These are phyloP conservation scores for Alfaro cultratus DNA, from an alignment of 2,797 vertebrate species.

Conservation along the genomic window DNA sequence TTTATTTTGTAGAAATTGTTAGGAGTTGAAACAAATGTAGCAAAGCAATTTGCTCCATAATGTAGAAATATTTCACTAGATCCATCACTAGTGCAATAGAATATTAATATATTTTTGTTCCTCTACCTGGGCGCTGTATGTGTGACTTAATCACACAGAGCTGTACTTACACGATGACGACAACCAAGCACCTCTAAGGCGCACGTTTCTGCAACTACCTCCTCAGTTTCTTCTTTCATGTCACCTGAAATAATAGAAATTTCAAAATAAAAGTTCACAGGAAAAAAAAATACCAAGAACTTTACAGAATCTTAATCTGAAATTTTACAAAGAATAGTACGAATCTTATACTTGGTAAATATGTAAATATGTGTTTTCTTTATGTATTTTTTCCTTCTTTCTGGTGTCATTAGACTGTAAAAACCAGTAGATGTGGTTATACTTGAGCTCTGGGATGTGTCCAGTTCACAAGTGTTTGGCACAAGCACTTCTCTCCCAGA, in stretches of 20 bases:
- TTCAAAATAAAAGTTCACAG: neutral
- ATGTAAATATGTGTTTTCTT: neutral
- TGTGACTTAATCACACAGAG: neutral
- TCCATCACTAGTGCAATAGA: neutral
- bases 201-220: constrained; percentile 88
- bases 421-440: constrained; percentile 30
- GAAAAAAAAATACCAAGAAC: neutral
- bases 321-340: neutral
- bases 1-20: neutral
- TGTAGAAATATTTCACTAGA: neutral
- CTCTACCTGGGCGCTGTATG: neutral
- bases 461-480: constrained; percentile 88
- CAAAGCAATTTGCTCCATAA: neutral
- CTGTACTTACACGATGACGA: constrained; percentile 36
- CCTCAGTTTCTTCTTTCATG: constrained; percentile 37
- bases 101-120: neutral
- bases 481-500: constrained; percentile 81
- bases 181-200: constrained; percentile 76
- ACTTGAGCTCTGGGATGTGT: constrained; percentile 71
- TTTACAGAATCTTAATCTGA: neutral
- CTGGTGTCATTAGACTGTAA: neutral
- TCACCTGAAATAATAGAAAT: constrained; percentile 64
- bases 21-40: neutral
- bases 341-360: neutral
- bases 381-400: neutral